Base-by-base conservation (phyloP, 53 echinoderm and acorn worm species). In the Astropecten irregularis region DNA sequence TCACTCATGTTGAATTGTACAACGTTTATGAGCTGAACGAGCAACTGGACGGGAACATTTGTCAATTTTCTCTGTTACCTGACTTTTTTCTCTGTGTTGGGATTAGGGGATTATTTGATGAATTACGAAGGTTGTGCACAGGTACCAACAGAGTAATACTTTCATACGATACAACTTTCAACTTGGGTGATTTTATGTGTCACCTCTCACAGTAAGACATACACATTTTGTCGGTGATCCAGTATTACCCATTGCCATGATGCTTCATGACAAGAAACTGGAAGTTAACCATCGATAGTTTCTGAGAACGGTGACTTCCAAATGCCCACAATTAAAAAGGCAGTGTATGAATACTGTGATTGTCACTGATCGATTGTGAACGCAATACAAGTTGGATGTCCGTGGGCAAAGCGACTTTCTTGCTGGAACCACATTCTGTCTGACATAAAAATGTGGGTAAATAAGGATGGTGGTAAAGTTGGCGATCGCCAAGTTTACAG, bases 201-300 rank as follows among this genome's bases (percentile, higher is more conserved):
- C 67, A 20, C 40, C 44, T 20, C 44, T 67, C 0, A 67, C 67
- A 2, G 26, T 67, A 42, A 19, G 42, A 67, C 22, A 40, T n/a
- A n/a, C 33, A 32, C 35, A 3, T 16, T 63, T 63, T 63, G 37
- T 37, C 18, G 19, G 19, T 64, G 64, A 64, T 3, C 64, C 64
- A 2, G 64, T 64, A 5, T 20, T 36, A 13, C 38, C 64, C 14
- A 35, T 67, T 39, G 67, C 46, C 25, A 22, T 67, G 23, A 40
- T 67, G 42, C 20, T 44, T 22, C 67, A 67, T 67, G 67, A 67
- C 22, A 67, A 67, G n/a, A 67, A 67, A 14, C 18, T 44, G 40
- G 67, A 67, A 67, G 44, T 21, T 6, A 67, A 67, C 42, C 67
- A 67, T 14, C 30, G 26, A 2, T 1, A 67, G 1, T 67, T 40